Evolutionary conservation across 1,140 invertebrate genomes (phyloP).

Genomic region (Eumeta japonica): DNA sequence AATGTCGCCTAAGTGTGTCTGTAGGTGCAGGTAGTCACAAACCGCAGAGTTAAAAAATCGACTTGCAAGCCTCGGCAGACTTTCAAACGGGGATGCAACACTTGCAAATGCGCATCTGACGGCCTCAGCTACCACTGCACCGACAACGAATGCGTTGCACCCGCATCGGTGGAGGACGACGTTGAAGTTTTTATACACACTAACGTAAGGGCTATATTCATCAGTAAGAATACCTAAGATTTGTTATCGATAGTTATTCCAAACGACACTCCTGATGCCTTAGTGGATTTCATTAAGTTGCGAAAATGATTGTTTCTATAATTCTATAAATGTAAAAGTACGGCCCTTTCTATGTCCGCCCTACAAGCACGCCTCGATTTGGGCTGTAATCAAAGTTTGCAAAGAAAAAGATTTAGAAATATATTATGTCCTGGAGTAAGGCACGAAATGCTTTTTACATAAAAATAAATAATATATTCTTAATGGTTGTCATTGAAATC

Average conservation of each 20-base stretch:
- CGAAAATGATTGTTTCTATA: too few species aligned
- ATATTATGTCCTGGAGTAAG: too few species aligned
- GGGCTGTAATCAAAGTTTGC: too few species aligned
- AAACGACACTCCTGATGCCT: neutral
- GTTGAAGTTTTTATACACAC: constrained; percentile 39
- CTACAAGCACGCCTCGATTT: too few species aligned
- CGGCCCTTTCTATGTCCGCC: too few species aligned
- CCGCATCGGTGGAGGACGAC: constrained; percentile 26
- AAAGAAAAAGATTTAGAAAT: too few species aligned
- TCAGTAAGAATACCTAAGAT: too few species aligned
- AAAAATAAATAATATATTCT: neutral
- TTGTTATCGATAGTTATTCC: neutral
- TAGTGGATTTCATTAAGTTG: neutral
- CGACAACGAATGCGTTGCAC: constrained; percentile 32
- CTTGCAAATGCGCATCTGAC: constrained; percentile 31
- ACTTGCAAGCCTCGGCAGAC: constrained; percentile 30
- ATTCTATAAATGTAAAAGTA: too few species aligned
- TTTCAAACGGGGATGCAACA: constrained; percentile 40
- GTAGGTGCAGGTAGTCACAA: too few species aligned
- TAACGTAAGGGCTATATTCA: constrained; percentile 25
- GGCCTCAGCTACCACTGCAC: constrained; percentile 37
- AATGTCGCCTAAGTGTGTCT: too few species aligned
- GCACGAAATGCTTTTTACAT: neutral
- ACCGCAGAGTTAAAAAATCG: constrained; percentile 8
- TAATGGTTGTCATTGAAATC: neutral